Percentiles rank a stretch among this genome's conserved stretches.
Conservation (phyloP, 2,113 vertebrate genomes). For the Perognathus longimembris region DNA sequence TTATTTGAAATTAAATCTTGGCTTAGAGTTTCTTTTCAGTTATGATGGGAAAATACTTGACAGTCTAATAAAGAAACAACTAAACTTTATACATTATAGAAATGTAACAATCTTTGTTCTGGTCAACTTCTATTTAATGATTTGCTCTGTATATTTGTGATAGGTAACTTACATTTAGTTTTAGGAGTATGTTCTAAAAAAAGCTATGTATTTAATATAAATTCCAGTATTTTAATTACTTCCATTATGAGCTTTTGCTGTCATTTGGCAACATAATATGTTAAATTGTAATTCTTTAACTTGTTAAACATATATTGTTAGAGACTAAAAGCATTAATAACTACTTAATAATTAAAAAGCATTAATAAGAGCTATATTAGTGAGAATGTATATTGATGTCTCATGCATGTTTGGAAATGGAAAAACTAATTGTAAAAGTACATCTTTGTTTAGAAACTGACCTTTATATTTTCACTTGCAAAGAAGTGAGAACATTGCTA, state of each 20-base stretch:
- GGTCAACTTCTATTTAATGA: background rate
- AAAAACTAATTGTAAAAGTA: slow-evolving; percentile 48
- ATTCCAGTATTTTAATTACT: background rate
- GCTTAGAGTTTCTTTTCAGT: background rate
- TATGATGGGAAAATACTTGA: background rate
- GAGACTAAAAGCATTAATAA: background rate
- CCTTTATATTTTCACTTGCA: slow-evolving; percentile 51
- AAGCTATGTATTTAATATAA: background rate
- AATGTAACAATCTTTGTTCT: slow-evolving; percentile 6
- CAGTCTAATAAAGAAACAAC: background rate
- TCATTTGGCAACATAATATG: background rate
- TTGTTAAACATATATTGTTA: slow-evolving; percentile 1
- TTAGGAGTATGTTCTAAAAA: too few relatives aligned
- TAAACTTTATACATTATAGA: slow-evolving; percentile 4
- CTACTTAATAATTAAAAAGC: background rate
- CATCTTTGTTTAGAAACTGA: slow-evolving; percentile 47
- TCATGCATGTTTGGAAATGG: background rate
- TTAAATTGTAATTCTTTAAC: slow-evolving; percentile 45
- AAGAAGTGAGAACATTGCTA: slow-evolving; percentile 23
- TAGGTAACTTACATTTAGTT: too few relatives aligned
- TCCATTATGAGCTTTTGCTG: slow-evolving; percentile 40
- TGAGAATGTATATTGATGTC: background rate
- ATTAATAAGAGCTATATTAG: slow-evolving; percentile 23
- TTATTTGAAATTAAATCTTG: slow-evolving; percentile 27
- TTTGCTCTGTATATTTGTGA: too few relatives aligned